Evolutionary conservation across 2,113 vertebrate species (phyloP).

Genomic region (Lontra canadensis): DNA sequence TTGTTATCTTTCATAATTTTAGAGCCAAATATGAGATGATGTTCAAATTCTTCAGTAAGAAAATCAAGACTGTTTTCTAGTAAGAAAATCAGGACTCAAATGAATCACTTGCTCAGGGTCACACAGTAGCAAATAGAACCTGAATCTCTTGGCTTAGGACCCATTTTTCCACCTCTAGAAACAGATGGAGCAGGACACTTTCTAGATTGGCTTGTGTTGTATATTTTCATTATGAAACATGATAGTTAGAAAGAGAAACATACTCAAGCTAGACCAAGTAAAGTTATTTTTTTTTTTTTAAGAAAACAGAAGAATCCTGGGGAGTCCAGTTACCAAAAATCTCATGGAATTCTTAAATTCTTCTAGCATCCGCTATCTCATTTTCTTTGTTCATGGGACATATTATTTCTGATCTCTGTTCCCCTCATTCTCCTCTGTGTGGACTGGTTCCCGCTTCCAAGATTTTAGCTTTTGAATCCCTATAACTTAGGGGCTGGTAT

Average conservation of each 20-base stretch:
- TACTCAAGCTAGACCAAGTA: background rate
- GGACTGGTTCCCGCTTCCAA: background rate
- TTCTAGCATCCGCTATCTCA: background rate
- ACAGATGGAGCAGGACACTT: background rate
- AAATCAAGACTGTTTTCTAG: background rate
- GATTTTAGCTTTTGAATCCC: background rate
- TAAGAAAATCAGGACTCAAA: background rate
- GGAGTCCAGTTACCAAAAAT: background rate
- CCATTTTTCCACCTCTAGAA: background rate
- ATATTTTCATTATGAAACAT: background rate
- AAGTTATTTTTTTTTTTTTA: constrained; percentile 13
- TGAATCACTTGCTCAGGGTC: background rate
- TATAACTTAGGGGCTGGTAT: background rate
- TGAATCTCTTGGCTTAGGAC: background rate
- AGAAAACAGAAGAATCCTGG: background rate
- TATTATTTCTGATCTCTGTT: background rate
- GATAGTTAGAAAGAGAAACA: background rate
- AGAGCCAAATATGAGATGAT: background rate
- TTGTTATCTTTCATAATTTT: background rate
- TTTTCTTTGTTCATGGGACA: background rate
- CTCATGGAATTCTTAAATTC: background rate
- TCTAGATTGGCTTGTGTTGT: background rate
- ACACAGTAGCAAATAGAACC: background rate
- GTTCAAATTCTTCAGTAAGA: constrained; percentile 10
- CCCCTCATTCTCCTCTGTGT: background rate